A percentile compares a stretch with the other conserved stretches of the same genome.
These are phyloP conservation scores for Drosophila lacteicornis DNA, from an alignment of 1,140 invertebrate genomes.

Conservation along the genomic window DNA sequence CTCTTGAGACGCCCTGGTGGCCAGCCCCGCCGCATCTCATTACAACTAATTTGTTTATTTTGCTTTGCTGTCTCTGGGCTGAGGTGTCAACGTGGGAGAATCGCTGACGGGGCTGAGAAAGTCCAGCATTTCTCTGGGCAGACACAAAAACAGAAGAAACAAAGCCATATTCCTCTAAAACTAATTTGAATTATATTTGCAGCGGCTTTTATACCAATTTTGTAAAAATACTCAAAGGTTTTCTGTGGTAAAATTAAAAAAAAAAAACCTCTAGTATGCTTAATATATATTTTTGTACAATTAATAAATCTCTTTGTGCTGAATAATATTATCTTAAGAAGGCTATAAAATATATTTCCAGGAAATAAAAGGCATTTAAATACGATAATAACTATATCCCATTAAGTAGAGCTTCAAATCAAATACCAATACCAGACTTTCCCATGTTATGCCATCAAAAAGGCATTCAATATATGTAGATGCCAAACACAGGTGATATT, in stretches of 20 bases:
- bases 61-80: conserved; percentile 40
- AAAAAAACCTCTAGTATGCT: neutral
- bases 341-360: too few species aligned
- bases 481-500: conserved; percentile 2
- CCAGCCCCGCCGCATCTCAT: conserved; percentile 40
- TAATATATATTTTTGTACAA: neutral
- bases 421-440: neutral
- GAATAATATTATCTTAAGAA: too few species aligned
- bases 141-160: neutral
- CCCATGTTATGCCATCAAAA: neutral
- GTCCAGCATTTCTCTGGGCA: conserved; percentile 16
- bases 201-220: too few species aligned
- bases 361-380: neutral
- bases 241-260: too few species aligned
- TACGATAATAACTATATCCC: neutral
- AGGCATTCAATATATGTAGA: neutral
- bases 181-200: too few species aligned
- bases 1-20: conserved; percentile 10
- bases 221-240: too few species aligned
- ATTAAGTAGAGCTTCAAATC: too few species aligned
- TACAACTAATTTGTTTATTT: conserved; percentile 73
- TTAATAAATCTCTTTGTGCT: neutral
- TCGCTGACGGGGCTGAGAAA: conserved; percentile 46
- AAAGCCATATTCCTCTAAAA: neutral
- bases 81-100: conserved; percentile 63